Evolutionary conservation across 2,113 vertebrate species (phyloP).

Genomic region (Nibea coibor): DNA sequence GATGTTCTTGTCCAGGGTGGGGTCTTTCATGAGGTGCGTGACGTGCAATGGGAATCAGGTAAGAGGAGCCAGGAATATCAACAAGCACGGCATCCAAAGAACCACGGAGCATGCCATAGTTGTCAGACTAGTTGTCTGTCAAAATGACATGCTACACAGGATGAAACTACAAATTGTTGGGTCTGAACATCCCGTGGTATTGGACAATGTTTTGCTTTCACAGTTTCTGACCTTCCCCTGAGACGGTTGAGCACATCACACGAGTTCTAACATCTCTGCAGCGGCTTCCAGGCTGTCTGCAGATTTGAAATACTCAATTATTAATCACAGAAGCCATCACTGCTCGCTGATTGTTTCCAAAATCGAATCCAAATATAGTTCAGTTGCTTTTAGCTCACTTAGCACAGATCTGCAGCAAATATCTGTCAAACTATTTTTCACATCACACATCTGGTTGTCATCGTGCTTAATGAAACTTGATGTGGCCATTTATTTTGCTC

Average conservation of each 20-base stretch:
- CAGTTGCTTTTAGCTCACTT: background rate
- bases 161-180: background rate
- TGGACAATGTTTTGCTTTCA: background rate
- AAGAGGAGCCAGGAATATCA: background rate
- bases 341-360: background rate
- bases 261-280: constrained; percentile 2
- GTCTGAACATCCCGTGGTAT: background rate
- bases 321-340: background rate
- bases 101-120: background rate
- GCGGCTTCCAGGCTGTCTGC: background rate
- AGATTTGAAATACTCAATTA: background rate
- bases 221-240: background rate
- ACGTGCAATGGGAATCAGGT: background rate
- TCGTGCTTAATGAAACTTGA: background rate
- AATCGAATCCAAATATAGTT: background rate
- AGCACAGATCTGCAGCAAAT: background rate
- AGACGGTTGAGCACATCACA: background rate
- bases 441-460: background rate
- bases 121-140: background rate
- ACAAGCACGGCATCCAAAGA: background rate
- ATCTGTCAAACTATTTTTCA: background rate
- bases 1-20: too few relatives aligned
- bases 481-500: background rate
- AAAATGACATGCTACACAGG: background rate
- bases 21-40: too few relatives aligned